Base-by-base conservation (phyloP, 2,888 invertebrate species). In the Tolmerus cingulatus region DNA sequence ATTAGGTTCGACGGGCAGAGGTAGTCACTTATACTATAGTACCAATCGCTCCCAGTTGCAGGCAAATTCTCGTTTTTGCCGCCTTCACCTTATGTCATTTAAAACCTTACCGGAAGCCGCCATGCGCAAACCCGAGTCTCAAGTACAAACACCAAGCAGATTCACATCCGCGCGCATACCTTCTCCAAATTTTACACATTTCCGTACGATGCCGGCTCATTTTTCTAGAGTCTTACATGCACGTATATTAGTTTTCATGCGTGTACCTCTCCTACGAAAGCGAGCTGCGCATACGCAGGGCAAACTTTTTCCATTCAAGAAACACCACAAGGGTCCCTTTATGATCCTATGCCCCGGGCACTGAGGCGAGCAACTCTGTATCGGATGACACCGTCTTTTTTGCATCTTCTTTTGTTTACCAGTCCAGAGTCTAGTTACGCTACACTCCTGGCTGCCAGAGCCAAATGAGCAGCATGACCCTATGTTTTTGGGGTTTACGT, bases 221-320 rank as follows among this genome's bases (percentile, higher is more conserved):
- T 81, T n/a, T 30, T 81, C 16, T 51, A 46, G 14, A 46, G 40
- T 51, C 16, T 14, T 46, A 3, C n/a, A 1, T n/a, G 46, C 16
- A 12, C 46, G 7, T 46, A 27, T 27, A 12, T 79, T 34, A 4
- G 19, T 46, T 14, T n/a, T 14, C n/a, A 23, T 79, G 8, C 27
- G 40, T 79, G 5, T 79, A 43, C 43, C 7, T 27, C 40, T 76
- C 40, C 30, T 27, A 76, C 8, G 27, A 82, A 87, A 88, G 87
- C 87, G 84, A 77, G 85, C 86, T 86, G 86, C 88, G 88, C 88
- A 86, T 88, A 87, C 88, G 87, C 77, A 87, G 43, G 77, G 40
- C 37, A 23, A 55, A 76, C 74, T 82, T 87, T 85, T 87, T 87
- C 82, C 88, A 88, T 88, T 88, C 88, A 88, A 86, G 74, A 82